Conservation (phyloP, 30 jellyfish, hydroid and myxozoan genomes). For the Nemopilema nomurai region DNA sequence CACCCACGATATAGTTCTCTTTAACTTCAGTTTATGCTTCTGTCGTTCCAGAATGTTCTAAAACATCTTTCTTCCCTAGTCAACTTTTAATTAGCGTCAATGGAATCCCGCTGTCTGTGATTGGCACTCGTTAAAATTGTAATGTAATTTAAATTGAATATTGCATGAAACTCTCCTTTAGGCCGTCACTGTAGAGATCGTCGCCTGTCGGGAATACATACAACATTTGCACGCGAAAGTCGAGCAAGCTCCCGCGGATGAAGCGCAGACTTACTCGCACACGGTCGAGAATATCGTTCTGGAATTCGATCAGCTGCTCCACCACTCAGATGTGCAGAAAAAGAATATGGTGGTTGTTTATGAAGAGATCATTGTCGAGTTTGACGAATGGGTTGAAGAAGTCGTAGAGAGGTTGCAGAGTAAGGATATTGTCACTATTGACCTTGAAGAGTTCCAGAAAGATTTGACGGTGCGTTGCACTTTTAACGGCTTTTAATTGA, state of each 20-base stretch:
- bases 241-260: conserved; percentile 79
- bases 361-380: conserved; percentile 66
- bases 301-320: conserved; percentile 68
- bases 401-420: conserved; percentile 53
- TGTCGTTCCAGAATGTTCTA: too few species aligned
- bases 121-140: too few species aligned
- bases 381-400: conserved; percentile 77
- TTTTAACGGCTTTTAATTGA: too few species aligned
- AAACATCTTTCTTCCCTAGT: too few species aligned
- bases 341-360: conserved; percentile 64
- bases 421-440: conserved; percentile 83
- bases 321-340: conserved; percentile 70
- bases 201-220: conserved; percentile 79
- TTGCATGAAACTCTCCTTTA: neutral
- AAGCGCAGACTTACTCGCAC: conserved; percentile 64
- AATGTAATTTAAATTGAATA: neutral
- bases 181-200: conserved; percentile 74
- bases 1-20: too few species aligned
- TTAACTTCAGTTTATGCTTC: too few species aligned
- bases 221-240: conserved; percentile 44
- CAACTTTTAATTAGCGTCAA: too few species aligned
- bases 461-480: conserved; percentile 64
- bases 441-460: conserved; percentile 78
- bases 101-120: too few species aligned
- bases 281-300: conserved; percentile 63